These are phyloP conservation scores for Drosophila malerkotliana DNA, from an alignment of 1,140 invertebrate genomes.

Conservation along the genomic window DNA sequence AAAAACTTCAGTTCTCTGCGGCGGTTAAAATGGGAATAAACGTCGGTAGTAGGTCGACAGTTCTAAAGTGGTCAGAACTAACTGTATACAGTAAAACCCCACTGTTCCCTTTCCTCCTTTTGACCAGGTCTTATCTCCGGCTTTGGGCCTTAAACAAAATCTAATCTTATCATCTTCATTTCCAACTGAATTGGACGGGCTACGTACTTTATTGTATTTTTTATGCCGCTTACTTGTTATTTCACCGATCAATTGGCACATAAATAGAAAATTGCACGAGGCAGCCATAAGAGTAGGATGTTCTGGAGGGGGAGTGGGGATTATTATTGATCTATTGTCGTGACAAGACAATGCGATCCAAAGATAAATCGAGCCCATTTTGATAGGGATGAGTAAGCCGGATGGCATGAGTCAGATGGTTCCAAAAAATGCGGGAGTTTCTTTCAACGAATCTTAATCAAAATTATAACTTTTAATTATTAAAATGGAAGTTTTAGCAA, in stretches of 20 bases:
- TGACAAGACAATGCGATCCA: slow-evolving; percentile 26
- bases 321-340: slow-evolving; percentile 2
- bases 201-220: slow-evolving; percentile 19
- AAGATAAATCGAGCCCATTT: not conserved
- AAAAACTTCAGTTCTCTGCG: slow-evolving; percentile 1
- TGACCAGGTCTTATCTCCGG: slow-evolving; percentile 26
- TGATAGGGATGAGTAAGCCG: slow-evolving; percentile 28
- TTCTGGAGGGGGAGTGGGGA: not conserved
- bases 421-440: no score
- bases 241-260: slow-evolving; percentile 33
- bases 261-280: slow-evolving; percentile 14
- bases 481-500: no score
- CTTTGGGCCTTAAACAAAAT: slow-evolving; percentile 31
- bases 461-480: no score
- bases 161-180: slow-evolving; percentile 62
- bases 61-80: slow-evolving; percentile 14
- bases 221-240: slow-evolving; percentile 36
- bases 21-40: slow-evolving; percentile 37
- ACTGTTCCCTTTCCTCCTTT: not conserved
- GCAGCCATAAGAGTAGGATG: no score
- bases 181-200: slow-evolving; percentile 36
- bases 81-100: not conserved
- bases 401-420: no score
- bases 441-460: no score
- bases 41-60: slow-evolving; percentile 28